phyloP scores from a whole-genome alignment of 2,797 vertebrate species.

The Schizopygopsis pylzovi region DNA sequence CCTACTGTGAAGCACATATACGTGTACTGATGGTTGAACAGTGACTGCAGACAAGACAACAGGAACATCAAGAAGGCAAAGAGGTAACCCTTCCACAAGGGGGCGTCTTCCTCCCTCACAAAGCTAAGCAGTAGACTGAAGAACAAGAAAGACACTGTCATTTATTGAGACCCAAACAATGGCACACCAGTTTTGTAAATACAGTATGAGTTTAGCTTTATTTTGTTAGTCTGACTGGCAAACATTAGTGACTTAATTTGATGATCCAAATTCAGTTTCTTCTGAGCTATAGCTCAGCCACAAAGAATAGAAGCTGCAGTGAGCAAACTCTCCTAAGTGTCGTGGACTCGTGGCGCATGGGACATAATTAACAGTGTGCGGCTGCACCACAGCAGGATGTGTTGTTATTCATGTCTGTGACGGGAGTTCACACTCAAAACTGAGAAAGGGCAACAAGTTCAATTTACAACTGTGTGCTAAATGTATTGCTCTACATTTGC shows the following conservation, averaged over 20 bases:
- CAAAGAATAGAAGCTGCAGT: conserved; percentile 29
- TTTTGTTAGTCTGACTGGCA: not conserved
- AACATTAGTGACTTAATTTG: conserved; percentile 11
- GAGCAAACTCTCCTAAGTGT: not conserved
- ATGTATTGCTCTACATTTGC: not conserved
- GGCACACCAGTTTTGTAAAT: not conserved
- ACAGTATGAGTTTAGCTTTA: not conserved
- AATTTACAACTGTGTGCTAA: conserved; percentile 1
- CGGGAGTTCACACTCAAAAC: conserved; percentile 5
- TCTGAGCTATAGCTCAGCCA: conserved; percentile 5
- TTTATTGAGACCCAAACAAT: not conserved
- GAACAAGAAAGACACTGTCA: not conserved
- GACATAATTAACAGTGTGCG: conserved; percentile 40
- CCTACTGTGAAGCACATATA: conserved; percentile 84
- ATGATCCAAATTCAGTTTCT: conserved; percentile 5
- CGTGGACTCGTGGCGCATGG: not conserved
- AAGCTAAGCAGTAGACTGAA: conserved; percentile 84
- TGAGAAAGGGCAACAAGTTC: conserved; percentile 15
- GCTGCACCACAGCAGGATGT: conserved; percentile 31
- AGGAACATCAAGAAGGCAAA: conserved; percentile 81
- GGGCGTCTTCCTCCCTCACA: conserved; percentile 71
- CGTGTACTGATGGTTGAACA: conserved; percentile 86
- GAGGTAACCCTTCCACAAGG: conserved; percentile 83
- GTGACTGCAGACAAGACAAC: conserved; percentile 82
- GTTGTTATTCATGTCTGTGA: conserved; percentile 12